Evolutionary conservation across 2,797 vertebrate species (phyloP), one percentile per base, ranked within the genome.

Genomic region (Alcedo quadribrachys): DNA sequence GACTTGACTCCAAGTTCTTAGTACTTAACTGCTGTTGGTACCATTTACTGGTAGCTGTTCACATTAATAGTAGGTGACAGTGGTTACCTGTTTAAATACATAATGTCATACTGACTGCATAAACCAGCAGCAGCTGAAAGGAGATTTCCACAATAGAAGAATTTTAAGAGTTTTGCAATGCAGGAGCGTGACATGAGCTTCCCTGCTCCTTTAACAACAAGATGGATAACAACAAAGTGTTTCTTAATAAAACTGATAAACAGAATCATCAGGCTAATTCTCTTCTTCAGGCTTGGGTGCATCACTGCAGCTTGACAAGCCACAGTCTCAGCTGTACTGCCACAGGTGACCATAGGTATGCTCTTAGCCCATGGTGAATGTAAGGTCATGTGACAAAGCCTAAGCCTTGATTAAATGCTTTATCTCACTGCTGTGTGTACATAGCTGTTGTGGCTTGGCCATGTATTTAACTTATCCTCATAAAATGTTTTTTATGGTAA

Each of bases 351-450:
- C 40, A 8, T 73, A 66, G 81, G 40, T 46, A n/a, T 12, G 11
- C 37, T 91, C 27, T 78, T 81, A 85, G 66, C 66, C 74, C 12
- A 8, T 85, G 51, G 27, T 15, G 55, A 75, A n/a, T 43, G 15
- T 25, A 58, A 68, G 18, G 42, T 54, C 65, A 66, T 71, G 42
- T 6, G 27, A 25, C 51, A 53, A 68, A 81, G 43, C 43, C 60
- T 91, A 90, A 75, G 81, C 33, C 50, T 86, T 33, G 57, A 46
- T 81, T n/a, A 74, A 85, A 78, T 69, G 60, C 5, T 73, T 53
- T 60, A 33, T 62, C 63, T 65, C 46, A 48, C 45, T 0, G 0
- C 55, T 28, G 2, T 37, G 27, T 75, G 32, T 66, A 43, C 33
- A 50, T 12, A 69, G 24, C 37, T 69, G 11, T 28, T 81, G 61